These are phyloP conservation scores for Bergia puertoricense DNA, from an alignment of 92 coral and sea anemone species.

Conservation along the genomic window DNA sequence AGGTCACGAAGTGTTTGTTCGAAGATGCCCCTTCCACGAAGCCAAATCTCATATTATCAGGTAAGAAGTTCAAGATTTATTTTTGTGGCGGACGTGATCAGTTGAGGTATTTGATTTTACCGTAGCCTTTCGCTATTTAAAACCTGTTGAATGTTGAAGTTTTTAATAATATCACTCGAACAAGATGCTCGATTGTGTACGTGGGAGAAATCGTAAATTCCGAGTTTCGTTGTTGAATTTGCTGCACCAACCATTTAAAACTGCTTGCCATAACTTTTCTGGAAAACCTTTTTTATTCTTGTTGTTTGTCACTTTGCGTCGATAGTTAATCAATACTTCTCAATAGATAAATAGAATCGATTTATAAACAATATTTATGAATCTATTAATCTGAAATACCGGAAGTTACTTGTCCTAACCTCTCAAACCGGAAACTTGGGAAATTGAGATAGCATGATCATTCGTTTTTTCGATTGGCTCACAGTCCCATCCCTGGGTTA, in stretches of 20 bases:
- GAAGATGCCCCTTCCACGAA: slow-evolving; percentile 1
- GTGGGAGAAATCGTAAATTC: not conserved
- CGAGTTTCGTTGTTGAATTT: not conserved
- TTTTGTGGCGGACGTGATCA: not conserved
- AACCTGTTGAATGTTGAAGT: slow-evolving; percentile 37
- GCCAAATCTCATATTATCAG: not conserved
- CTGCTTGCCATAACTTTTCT: not conserved
- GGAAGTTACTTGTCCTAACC: not conserved
- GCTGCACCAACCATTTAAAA: not conserved
- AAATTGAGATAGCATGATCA: too few relatives aligned
- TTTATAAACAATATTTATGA: slow-evolving; percentile 15
- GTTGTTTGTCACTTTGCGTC: not conserved
- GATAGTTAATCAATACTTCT: slow-evolving; percentile 36
- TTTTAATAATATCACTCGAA: not conserved
- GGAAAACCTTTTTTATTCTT: not conserved
- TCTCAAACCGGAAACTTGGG: not conserved
- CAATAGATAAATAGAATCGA: slow-evolving; percentile 26
- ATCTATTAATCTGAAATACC: slow-evolving; percentile 10
- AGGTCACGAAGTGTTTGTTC: not conserved
- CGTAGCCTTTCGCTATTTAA: not conserved
- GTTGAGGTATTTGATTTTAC: not conserved
- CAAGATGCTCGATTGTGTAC: not conserved
- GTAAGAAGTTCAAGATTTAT: not conserved
- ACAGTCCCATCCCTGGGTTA: not conserved
- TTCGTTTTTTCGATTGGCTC: not conserved